phyloP scores from a whole-genome alignment of 2,888 invertebrate genomes.

The Drosophila demipolita region DNA sequence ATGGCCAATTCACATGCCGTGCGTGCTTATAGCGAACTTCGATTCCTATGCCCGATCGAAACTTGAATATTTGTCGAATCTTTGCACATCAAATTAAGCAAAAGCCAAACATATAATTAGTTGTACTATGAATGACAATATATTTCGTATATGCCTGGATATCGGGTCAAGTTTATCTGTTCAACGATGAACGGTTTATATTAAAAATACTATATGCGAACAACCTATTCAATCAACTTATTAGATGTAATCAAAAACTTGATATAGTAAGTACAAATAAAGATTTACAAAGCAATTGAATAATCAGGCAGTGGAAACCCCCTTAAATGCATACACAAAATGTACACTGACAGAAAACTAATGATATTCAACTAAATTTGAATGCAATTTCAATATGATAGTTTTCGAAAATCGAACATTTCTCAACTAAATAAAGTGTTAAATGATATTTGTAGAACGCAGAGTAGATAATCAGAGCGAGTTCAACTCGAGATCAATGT shows the following conservation, averaged over 20 bases:
- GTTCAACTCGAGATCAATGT: conserved; percentile 11
- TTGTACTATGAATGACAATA: neutral
- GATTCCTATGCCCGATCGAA: conserved; percentile 6
- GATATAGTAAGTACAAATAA: conserved; percentile 41
- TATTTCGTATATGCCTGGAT: neutral
- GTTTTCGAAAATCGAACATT: neutral
- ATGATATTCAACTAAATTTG: conserved; percentile 11
- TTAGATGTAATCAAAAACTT: conserved; percentile 46
- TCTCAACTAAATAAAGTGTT: neutral
- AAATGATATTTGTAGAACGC: neutral
- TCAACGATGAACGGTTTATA: conserved; percentile 1
- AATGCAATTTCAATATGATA: neutral
- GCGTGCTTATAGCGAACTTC: conserved; percentile 25
- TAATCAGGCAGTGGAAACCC: conserved; percentile 34
- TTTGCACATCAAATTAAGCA: conserved; percentile 46
- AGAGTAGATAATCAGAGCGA: neutral
- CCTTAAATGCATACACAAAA: conserved; percentile 12
- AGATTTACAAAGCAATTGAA: conserved; percentile 52
- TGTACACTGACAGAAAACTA: conserved; percentile 11
- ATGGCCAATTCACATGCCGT: conserved; percentile 30
- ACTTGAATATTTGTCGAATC: conserved; percentile 23
- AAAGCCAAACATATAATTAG: conserved; percentile 5
- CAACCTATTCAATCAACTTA: conserved; percentile 25
- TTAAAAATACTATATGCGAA: conserved; percentile 11
- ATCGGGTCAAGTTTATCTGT: neutral